Conservation (phyloP, 2,888 invertebrate genomes). For the Apamea sordens region DNA sequence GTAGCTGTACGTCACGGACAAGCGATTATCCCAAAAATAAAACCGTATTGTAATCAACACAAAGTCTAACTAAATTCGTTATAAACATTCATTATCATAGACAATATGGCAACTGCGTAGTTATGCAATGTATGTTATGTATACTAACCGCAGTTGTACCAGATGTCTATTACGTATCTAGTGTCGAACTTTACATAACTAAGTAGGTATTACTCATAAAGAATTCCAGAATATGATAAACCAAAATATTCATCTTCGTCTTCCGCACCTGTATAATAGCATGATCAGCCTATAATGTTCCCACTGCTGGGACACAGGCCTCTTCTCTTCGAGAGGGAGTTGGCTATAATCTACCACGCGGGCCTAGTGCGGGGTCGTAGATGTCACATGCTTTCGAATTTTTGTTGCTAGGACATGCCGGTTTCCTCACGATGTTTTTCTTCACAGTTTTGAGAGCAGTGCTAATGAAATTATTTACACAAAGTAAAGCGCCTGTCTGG, state of each 20-base stretch:
- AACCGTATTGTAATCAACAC: conserved; percentile 5
- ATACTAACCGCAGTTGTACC: conserved; percentile 10
- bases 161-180: not conserved
- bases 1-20: not conserved
- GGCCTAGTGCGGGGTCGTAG: no score
- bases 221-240: not conserved
- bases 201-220: not conserved
- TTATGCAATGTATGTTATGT: conserved; percentile 13
- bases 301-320: no score
- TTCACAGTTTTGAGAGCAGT: not conserved
- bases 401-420: not conserved
- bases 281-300: no score
- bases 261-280: not conserved
- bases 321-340: no score
- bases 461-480: no score
- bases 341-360: no score
- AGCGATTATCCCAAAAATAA: not conserved
- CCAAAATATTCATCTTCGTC: no score
- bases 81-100: conserved; percentile 17
- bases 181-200: not conserved
- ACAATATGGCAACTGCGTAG: conserved; percentile 23
- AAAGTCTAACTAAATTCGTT: conserved; percentile 20
- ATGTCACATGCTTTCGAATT: not conserved
- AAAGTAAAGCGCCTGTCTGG: no score
- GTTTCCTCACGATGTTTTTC: not conserved